phyloP scores from a whole-genome alignment of 2,113 vertebrate species.

The Propithecus coquereli region DNA sequence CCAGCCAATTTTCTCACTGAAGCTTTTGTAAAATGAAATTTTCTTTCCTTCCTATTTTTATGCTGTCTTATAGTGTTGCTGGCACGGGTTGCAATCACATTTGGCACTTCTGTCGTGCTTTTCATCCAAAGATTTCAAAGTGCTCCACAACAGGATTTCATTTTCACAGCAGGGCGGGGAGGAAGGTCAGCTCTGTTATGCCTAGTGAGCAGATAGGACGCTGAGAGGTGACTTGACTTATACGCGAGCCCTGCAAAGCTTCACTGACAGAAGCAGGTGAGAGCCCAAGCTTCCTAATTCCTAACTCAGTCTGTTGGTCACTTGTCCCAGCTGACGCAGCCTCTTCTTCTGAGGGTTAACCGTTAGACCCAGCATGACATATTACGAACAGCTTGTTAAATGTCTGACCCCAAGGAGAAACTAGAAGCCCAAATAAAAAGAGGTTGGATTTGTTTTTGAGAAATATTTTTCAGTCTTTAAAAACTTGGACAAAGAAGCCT shows the following conservation, averaged over 20 bases:
- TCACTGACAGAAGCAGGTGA: not conserved
- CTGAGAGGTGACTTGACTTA: not conserved
- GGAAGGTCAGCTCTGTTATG: constrained; percentile 60
- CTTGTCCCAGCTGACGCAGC: not conserved
- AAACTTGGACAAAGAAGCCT: constrained; percentile 16
- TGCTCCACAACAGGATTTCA: constrained; percentile 49
- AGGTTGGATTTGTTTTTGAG: constrained; percentile 11
- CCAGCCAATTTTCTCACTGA: constrained; percentile 64
- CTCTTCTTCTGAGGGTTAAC: not conserved
- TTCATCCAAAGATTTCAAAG: constrained; percentile 76
- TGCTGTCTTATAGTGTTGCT: constrained; percentile 63
- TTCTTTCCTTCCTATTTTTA: constrained; percentile 76
- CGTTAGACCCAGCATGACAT: not conserved
- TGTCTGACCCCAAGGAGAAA: constrained; percentile 30
- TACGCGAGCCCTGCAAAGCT: not conserved
- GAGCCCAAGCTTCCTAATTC: not conserved
- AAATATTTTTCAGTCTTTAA: not conserved
- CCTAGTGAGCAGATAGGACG: constrained; percentile 36
- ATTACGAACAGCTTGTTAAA: constrained; percentile 34
- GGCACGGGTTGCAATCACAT: constrained; percentile 60
- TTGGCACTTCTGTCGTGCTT: constrained; percentile 54
- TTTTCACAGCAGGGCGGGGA: constrained; percentile 28
- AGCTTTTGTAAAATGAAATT: constrained; percentile 60
- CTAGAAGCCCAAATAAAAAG: not conserved
- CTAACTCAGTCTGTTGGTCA: not conserved